phyloP scores from a whole-genome alignment of 1,140 invertebrate genomes.

The Pissodes strobi region DNA sequence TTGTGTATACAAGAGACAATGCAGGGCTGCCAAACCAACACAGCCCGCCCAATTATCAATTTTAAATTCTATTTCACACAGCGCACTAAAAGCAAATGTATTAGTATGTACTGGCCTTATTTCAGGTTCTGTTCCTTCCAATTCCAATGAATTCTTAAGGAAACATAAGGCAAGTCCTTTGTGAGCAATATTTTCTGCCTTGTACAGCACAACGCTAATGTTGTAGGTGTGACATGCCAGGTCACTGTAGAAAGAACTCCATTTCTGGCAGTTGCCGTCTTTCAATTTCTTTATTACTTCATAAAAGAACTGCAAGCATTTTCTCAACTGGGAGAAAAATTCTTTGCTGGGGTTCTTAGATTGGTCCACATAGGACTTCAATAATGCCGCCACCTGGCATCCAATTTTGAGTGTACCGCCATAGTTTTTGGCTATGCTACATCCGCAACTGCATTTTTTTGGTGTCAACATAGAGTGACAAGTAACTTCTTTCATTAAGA shows the following conservation, averaged over 20 bases:
- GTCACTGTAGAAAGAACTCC: conserved; percentile 4
- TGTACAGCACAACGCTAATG: conserved; percentile 4
- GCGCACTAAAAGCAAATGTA: conserved; percentile 7
- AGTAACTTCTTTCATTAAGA: neutral
- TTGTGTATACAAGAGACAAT: conserved; percentile 24
- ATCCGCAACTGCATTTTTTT: conserved; percentile 3
- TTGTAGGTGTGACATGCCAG: conserved; percentile 6
- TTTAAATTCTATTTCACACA: conserved; percentile 8
- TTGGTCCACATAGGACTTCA: neutral
- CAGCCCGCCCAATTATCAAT: neutral
- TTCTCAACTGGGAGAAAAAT: neutral
- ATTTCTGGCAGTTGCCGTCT: conserved; percentile 2
- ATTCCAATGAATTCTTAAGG: conserved; percentile 5
- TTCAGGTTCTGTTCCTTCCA: conserved; percentile 1
- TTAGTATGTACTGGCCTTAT: neutral
- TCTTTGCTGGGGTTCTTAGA: neutral
- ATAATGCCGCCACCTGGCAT: neutral
- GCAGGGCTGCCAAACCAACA: conserved; percentile 20
- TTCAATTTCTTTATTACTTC: conserved; percentile 10
- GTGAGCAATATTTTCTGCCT: neutral
- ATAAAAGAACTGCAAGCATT: neutral
- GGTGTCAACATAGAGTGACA: neutral
- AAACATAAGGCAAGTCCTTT: neutral
- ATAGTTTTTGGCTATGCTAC: conserved; percentile 4
- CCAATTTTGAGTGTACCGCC: neutral